Base-by-base conservation (phyloP, 2,888 invertebrate species). In the Polyommatus icarus region DNA sequence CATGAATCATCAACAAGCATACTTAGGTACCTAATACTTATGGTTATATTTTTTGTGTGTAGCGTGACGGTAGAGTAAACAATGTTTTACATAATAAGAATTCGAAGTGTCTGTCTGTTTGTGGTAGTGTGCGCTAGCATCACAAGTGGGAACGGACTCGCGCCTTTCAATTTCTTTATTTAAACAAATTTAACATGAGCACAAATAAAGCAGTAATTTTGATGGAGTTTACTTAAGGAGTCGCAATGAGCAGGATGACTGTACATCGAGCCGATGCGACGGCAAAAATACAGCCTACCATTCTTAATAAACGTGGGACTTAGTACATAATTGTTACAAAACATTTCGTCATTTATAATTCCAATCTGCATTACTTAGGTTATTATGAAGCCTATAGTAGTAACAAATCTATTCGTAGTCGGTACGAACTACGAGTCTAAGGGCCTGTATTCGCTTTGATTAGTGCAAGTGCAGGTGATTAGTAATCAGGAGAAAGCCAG, bases 101-200 rank as follows among this genome's bases (percentile, higher is more conserved):
- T 40, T 72, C 10, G 20, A 72, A 40, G 75, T 75, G 54, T 54
- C 7, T 54, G 24, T 75, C 4, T 36, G 32, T 71, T 24, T 46
- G 73, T 83, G 83, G 82, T 81, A 78, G 82, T 80, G 80, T 84
- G 83, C 86, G 84, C 86, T 87, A 86, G 84, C 80, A 78, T 32
- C 75, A 80, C 80, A 75, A 83, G 83, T 82, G 84, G 82, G 79
- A 82, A 81, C 81, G 85, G 83, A 79, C 83, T 84, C 85, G 83
- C 86, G 84, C 85, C 85, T 85, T 82, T 80, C 79, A 78, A 80
- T 82, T 72, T 77, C 71, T 54, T 77, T 84, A 82, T 85, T 84
- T 83, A 82, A 81, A 82, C 84, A 84, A 87, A 86, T 85, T 82
- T 54, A 18, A 18, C 54, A 54, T 54, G 83, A 84, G 6, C 29